Evolutionary conservation across 2,888 invertebrate genomes (phyloP), one percentile per base, ranked within the genome.

Genomic region (Rotaria magnacalcarata): DNA sequence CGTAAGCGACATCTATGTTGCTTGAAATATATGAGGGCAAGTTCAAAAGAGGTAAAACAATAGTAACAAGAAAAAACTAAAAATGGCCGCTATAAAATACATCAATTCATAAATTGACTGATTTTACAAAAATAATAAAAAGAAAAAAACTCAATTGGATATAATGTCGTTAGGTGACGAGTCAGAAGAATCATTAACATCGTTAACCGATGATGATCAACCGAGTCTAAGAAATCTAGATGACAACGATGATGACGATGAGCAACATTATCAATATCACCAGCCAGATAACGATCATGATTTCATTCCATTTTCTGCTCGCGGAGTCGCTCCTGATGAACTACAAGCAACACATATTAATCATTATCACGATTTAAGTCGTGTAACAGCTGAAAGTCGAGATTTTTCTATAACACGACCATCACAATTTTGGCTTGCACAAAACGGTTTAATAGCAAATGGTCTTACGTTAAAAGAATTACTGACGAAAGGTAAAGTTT

Each of bases 261-360:
- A 67, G 8, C 34, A 67, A 34, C 80, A 47, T n/a, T 47, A 47
- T 14, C n/a, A 47, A 14, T 47, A 21, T n/a, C 2, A 43, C 24
- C 19, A 47, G 14, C 21, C 47, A 14, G 41, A 47, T 24, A 24
- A 24, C 47, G 43, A 80, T 24, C 47, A 47, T 41, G 80, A 80
- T n/a, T 80, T 80, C n/a, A 47, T 80, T 6, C 80, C 47, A n/a
- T 80, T 80, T 24, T 80, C 80, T 8, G 80, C 80, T n/a, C 80
- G 80, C 11, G 89, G 90, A 21, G 88, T 88, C 75, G 89, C 90
- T 47, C 91, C 91, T 21, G 88, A 89, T 87, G 90, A 90, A 14
- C 88, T 90, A 47, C 90, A 90, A 34, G 89, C 90, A n/a, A 91
- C 91, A 27, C 90, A 90, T 88, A 89, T 91, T 84, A 91, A 90